phyloP scores from a whole-genome alignment of 53 echinoderm and acorn worm genomes.

The Zoroaster sp. region DNA sequence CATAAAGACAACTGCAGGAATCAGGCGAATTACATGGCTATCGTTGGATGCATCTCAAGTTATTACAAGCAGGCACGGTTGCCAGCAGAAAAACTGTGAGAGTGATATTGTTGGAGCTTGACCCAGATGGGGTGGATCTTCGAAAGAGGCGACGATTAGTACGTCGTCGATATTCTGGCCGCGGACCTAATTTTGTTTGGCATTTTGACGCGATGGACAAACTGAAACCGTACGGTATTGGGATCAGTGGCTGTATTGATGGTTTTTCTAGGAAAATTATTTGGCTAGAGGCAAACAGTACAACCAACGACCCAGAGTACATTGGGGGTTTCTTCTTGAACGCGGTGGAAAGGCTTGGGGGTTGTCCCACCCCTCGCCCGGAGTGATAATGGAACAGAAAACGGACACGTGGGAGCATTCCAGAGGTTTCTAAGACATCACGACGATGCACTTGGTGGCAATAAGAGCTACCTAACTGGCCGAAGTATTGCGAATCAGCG shows the following conservation, averaged over 20 bases:
- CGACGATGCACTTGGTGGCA: not conserved
- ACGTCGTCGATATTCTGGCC: slow-evolving; percentile 35
- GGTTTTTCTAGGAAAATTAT: slow-evolving; percentile 70
- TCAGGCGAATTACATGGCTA: too few relatives aligned
- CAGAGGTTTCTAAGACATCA: slow-evolving; percentile 34
- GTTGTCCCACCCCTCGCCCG: slow-evolving; percentile 44
- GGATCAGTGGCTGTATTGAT: slow-evolving; percentile 69
- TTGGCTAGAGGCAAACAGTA: slow-evolving; percentile 61
- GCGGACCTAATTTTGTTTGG: slow-evolving; percentile 44
- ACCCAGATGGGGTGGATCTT: too few relatives aligned
- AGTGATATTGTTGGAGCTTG: too few relatives aligned
- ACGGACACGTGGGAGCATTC: slow-evolving; percentile 44
- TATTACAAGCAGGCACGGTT: too few relatives aligned
- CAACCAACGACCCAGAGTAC: slow-evolving; percentile 56
- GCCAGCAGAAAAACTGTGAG: too few relatives aligned
- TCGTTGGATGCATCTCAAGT: too few relatives aligned
- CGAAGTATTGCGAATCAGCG: slow-evolving; percentile 53
- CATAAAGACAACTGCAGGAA: too few relatives aligned
- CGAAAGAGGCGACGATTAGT: slow-evolving; percentile 22
- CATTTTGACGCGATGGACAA: slow-evolving; percentile 53
- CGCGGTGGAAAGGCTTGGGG: slow-evolving; percentile 30
- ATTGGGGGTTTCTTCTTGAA: slow-evolving; percentile 63
- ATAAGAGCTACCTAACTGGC: slow-evolving; percentile 23
- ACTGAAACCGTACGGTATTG: slow-evolving; percentile 43
- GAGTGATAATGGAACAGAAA: slow-evolving; percentile 61